Evolutionary conservation across 2,797 vertebrate species (phyloP).

Genomic region (Chaunax sp.): DNA sequence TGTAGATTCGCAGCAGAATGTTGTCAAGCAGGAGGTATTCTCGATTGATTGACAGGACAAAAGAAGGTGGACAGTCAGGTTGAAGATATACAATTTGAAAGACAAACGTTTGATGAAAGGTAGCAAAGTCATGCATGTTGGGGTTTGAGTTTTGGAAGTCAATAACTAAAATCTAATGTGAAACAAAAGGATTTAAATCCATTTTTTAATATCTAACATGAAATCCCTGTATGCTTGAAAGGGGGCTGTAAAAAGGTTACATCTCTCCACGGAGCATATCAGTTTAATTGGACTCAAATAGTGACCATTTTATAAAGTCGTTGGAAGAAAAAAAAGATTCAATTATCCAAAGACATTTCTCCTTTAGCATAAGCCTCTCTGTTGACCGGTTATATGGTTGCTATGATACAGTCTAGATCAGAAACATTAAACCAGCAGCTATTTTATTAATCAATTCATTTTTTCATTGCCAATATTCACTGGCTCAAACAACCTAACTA

Average conservation of each 20-base stretch:
- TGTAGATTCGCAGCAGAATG: conserved; percentile 44
- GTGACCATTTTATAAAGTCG: too few species aligned
- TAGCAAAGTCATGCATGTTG: background rate
- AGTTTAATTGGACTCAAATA: background rate
- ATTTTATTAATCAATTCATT: too few species aligned
- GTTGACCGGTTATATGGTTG: background rate
- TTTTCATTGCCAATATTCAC: too few species aligned
- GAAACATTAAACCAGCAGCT: too few species aligned
- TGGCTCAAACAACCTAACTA: too few species aligned
- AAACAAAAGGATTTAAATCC: too few species aligned
- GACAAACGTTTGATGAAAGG: background rate
- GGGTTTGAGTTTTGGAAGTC: background rate
- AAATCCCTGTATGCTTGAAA: background rate
- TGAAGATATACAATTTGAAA: background rate
- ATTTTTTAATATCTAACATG: too few species aligned
- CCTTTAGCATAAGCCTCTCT: background rate
- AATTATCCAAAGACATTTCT: background rate
- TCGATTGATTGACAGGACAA: background rate
- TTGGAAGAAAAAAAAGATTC: background rate
- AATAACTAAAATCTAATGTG: background rate
- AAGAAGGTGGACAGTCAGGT: conserved; percentile 24
- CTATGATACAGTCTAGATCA: too few species aligned
- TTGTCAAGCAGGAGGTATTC: conserved; percentile 24
- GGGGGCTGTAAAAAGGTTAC: background rate
- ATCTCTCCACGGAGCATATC: too few species aligned